Percentiles rank a stretch among this genome's conserved stretches.
Conservation (phyloP, 2,888 invertebrate genomes). For the Shargacucullia verbasci region DNA sequence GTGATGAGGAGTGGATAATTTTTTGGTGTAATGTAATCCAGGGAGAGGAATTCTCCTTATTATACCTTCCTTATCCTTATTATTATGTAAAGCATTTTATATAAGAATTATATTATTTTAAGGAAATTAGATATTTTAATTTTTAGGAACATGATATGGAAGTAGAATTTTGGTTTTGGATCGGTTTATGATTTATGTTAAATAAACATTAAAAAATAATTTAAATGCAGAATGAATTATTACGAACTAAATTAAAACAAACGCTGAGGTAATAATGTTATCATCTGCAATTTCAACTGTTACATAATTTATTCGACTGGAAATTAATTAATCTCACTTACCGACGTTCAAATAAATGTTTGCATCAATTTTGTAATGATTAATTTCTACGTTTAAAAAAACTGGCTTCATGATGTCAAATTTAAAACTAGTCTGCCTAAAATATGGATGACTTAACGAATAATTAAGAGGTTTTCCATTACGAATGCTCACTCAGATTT, state of each 20-base stretch:
- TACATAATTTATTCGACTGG: conserved; percentile 14
- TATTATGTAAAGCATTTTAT: too few species aligned
- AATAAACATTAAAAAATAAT: too few species aligned
- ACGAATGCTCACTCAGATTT: conserved; percentile 55
- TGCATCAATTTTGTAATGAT: conserved; percentile 27
- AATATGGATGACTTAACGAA: conserved; percentile 58
- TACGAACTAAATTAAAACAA: background rate
- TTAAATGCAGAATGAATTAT: too few species aligned
- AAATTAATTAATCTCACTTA: conserved; percentile 12
- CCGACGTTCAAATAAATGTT: conserved; percentile 23
- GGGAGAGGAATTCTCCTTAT: too few species aligned
- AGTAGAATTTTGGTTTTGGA: too few species aligned
- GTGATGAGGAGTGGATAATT: too few species aligned
- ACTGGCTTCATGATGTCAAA: conserved; percentile 50
- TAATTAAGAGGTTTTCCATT: conserved; percentile 48
- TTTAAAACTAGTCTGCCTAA: conserved; percentile 37
- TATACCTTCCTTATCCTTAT: too few species aligned
- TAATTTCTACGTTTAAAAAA: conserved; percentile 22
- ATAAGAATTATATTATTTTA: too few species aligned
- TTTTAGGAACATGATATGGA: too few species aligned
- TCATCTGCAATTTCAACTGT: background rate
- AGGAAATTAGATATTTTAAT: too few species aligned
- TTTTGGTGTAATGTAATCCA: too few species aligned
- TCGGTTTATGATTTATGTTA: too few species aligned
- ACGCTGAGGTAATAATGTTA: background rate